Evolutionary conservation across 30 jellyfish, hydroid and myxozoan genomes (phyloP), one percentile per base, ranked within the genome.

Genomic region (Aurelia sp.): DNA sequence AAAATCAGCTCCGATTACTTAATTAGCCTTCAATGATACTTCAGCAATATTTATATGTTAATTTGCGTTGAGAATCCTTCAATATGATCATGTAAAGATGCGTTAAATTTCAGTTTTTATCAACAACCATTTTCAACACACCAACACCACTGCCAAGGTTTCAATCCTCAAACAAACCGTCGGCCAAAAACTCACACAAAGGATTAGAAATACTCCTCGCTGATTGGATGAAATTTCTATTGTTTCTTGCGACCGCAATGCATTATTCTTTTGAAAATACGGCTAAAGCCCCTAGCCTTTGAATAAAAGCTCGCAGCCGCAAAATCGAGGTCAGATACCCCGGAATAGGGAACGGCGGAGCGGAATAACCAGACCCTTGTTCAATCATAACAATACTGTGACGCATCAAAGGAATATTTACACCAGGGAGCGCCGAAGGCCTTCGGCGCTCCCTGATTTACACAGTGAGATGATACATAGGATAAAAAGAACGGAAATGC

Each of bases 181-280:
- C 88, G 93, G 93, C 93, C 93, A 84, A 73, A 72, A 84, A 71
- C 93, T 71, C 93, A 73, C 93, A 84, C 93, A 84, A 84, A 33
- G 88, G 93, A 84, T 72, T 72, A 73, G 55, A 60, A 84, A 59
- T 24, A 35, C 87, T 44, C 71, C 59, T 22, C 47, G 63, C 71
- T 73, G 88, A 84, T 84, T 84, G 93, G 93, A 74, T 84, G 64
- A 71, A 21, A 38, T 13, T 63, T 59, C 88, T 38, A 84, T 84
- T 60, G 80, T 53, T 84, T 64, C 31, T 27, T 62, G 88, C 93
- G 93, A 84, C 93, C 93, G 93, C 93, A 84, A 73, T 84, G 93
- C 93, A 84, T 84, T 63, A 52, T 72, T 51, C 63, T 66, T 13
- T 72, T 82, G 63, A 53, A 30, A 51, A 2, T 35, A 86, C 80